phyloP scores from a whole-genome alignment of 2,888 invertebrate genomes.

The Eupithecia exiguata region DNA sequence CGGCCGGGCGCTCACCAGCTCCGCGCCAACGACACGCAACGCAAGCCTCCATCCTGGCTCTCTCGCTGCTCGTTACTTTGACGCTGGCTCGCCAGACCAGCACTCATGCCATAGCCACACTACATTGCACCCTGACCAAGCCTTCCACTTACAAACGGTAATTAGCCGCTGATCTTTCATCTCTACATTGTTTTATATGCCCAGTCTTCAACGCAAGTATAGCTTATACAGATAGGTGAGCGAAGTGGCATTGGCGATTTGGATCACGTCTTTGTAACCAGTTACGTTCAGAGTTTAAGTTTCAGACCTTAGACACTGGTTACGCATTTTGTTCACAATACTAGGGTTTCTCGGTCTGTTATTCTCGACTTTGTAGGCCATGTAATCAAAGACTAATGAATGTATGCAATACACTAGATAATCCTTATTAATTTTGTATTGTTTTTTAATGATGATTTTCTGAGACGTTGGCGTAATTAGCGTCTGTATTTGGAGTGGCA shows the following conservation, averaged over 20 bases:
- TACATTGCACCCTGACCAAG: conserved; percentile 10
- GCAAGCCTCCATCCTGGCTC: conserved; percentile 93
- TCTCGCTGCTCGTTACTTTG: conserved; percentile 94
- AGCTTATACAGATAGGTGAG: not conserved
- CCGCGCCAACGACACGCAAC: conserved; percentile 89
- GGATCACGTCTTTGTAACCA: not conserved
- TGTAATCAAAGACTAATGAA: not conserved
- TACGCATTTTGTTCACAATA: not conserved
- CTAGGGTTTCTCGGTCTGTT: not conserved
- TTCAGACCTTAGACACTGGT: not conserved
- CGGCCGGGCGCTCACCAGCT: conserved; percentile 90
- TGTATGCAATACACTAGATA: not conserved
- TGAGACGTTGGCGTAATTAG: not conserved
- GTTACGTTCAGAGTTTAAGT: not conserved
- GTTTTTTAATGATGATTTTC: not conserved
- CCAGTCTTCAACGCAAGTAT: not conserved
- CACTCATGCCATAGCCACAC: conserved; percentile 40
- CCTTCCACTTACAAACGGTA: conserved; percentile 7
- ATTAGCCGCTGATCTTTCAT: not conserved
- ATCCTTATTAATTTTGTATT: not conserved
- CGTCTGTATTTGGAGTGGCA: not conserved
- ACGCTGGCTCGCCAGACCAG: conserved; percentile 76
- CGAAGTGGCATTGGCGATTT: not conserved
- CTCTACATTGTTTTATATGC: not conserved
- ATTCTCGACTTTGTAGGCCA: not conserved